phyloP scores from a whole-genome alignment of 1,140 invertebrate species.

The Pinna nobilis region DNA sequence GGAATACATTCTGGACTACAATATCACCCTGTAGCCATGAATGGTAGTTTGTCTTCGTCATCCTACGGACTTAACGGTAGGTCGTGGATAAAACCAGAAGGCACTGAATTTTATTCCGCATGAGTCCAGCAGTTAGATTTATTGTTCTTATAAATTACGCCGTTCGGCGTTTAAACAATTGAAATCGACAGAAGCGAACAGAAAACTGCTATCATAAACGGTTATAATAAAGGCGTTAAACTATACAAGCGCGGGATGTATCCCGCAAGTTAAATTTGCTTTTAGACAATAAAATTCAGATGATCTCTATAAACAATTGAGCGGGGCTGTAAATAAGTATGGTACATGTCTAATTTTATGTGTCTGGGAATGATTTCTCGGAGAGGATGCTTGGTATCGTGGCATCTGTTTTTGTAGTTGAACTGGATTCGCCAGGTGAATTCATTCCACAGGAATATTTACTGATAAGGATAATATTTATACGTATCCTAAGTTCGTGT shows the following conservation, averaged over 20 bases:
- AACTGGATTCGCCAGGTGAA: no score
- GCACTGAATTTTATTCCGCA: conserved; percentile 14
- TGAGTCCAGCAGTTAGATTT: not conserved
- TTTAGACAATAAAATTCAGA: conserved; percentile 13
- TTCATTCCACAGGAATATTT: no score
- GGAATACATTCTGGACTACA: conserved; percentile 20
- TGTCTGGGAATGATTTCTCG: no score
- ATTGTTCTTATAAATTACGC: no score
- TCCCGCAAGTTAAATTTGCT: conserved; percentile 15
- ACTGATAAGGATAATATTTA: no score
- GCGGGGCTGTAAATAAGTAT: no score
- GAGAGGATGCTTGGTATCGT: no score
- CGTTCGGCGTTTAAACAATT: conserved; percentile 2
- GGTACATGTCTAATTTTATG: no score
- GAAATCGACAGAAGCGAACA: not conserved
- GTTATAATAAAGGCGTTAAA: conserved; percentile 12
- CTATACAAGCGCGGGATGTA: not conserved
- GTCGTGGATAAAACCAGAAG: conserved; percentile 21
- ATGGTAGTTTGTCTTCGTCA: conserved; percentile 9
- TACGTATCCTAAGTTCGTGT: no score
- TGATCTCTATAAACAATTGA: conserved; percentile 11
- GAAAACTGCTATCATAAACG: conserved; percentile 4
- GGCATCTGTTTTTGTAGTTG: no score
- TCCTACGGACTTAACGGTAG: conserved; percentile 8
- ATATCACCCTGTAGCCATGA: conserved; percentile 21